Evolutionary conservation across 2,113 vertebrate species (phyloP).

Genomic region (Vanacampus margaritifer): DNA sequence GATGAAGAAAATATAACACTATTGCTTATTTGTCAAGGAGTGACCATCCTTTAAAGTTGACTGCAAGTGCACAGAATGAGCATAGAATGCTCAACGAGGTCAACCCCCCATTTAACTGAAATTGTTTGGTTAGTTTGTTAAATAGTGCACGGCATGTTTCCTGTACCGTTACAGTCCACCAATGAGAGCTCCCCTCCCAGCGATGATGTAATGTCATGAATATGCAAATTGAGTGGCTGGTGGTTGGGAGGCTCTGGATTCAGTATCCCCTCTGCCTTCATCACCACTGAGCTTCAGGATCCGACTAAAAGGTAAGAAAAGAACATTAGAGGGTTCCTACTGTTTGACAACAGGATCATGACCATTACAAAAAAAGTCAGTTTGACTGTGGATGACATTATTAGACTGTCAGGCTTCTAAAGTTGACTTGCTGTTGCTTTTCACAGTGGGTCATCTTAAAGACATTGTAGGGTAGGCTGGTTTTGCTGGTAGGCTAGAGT

Average conservation of each 20-base stretch:
- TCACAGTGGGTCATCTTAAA: conserved; percentile 21
- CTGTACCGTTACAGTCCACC: not conserved
- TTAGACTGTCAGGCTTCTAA: conserved; percentile 38
- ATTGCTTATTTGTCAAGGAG: no score
- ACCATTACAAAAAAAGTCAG: conserved; percentile 31
- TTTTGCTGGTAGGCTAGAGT: conserved; percentile 1
- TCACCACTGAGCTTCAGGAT: conserved; percentile 47
- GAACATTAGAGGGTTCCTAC: conserved; percentile 2
- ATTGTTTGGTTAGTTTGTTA: not conserved
- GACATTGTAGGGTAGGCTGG: not conserved
- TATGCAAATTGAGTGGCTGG: conserved; percentile 63
- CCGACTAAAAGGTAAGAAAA: conserved; percentile 54
- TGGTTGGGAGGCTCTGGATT: conserved; percentile 61
- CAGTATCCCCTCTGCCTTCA: conserved; percentile 58
- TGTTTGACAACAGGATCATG: not conserved
- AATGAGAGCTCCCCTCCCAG: conserved; percentile 37
- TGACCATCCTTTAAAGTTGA: no score
- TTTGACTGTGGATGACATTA: conserved; percentile 24
- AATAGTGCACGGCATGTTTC: not conserved
- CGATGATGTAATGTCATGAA: conserved; percentile 73
- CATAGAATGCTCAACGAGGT: no score
- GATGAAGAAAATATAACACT: no score
- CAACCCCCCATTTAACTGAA: not conserved
- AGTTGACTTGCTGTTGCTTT: conserved; percentile 49
- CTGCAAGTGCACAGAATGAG: no score